A percentile compares a stretch with the other conserved stretches of the same genome.
These are phyloP conservation scores for Eumerus sabulonum DNA, from an alignment of 2,888 invertebrate genomes.

Conservation along the genomic window DNA sequence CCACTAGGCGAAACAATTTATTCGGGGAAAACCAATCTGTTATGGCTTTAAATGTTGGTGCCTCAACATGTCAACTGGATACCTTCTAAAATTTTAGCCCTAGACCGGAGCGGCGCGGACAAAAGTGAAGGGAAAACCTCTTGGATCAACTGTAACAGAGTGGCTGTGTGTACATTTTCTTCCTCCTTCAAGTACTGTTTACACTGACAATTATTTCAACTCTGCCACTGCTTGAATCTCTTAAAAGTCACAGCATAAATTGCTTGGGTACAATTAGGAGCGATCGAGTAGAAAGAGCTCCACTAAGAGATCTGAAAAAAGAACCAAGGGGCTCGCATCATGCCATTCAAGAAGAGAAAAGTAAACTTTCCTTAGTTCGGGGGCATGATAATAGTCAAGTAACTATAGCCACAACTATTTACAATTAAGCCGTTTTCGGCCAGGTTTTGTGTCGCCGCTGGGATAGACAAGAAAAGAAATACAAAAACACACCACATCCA, in stretches of 20 bases:
- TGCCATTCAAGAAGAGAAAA: constrained; percentile 6
- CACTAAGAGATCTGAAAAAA: not conserved
- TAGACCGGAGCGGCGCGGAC: not conserved
- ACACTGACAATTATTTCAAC: constrained; percentile 14
- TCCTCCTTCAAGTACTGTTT: constrained; percentile 6
- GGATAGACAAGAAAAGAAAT: not conserved
- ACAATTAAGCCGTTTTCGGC: constrained; percentile 5
- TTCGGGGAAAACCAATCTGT: not conserved
- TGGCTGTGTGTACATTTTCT: constrained; percentile 14
- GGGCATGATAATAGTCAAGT: constrained; percentile 16
- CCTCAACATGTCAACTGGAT: constrained; percentile 4
- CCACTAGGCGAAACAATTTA: not conserved
- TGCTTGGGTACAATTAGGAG: constrained; percentile 20
- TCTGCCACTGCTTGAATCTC: constrained; percentile 8
- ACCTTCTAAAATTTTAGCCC: constrained; percentile 1
- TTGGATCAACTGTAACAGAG: not conserved
- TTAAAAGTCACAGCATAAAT: constrained; percentile 10
- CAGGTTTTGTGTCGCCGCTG: constrained; percentile 1
- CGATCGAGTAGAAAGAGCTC: constrained; percentile 20
- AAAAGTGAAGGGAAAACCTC: constrained; percentile 9
- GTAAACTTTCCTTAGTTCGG: constrained; percentile 4
- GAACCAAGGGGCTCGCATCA: constrained; percentile 2
- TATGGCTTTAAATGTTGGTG: constrained; percentile 2
- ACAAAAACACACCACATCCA: not conserved
- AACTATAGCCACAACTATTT: constrained; percentile 5